Base-by-base conservation (phyloP, 2,797 vertebrate species). In the Sebastes iracundus region DNA sequence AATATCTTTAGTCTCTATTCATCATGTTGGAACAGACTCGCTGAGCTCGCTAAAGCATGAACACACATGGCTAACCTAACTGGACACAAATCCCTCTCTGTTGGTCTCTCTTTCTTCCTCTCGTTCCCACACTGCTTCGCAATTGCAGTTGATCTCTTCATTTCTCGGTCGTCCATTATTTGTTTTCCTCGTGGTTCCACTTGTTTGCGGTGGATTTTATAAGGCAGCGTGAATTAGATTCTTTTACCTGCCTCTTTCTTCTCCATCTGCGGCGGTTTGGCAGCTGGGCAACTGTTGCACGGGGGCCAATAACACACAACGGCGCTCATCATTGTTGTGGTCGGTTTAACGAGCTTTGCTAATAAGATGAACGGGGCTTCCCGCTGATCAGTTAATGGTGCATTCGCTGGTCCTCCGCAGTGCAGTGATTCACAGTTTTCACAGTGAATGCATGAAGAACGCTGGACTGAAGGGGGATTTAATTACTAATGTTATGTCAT, bases 1-100 rank as follows among this genome's bases (percentile, higher is more conserved):
- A 91, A 91, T 90, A 93, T 92, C 89, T 89, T 80, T 75, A 70
- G 77, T 88, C 86, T 86, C 70, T 61, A 84, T 89, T 90, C 87
- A 86, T 84, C 73, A 66, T 58, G 83, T 81, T 82, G 88, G 88
- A 88, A 87, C 82, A 88, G 77, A 84, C 69, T 82, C 46, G 38
- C 77, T 75, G 80, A 87, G 87, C 84, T 87, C 23, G 64, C 88
- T 71, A 83, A 88, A 83, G 85, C 83, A 77, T 73, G 79, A 87
- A 66, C 89, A 72, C 86, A 88, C 90, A 83, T 60, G 87, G 88
- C 79, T 65, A 88, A 86, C 88, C 82, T 72, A 60, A 80, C 85
- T 60, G 86, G 89, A 91, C 80, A 79, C 84, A 89, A 86, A 88
- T 85, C 88, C 83, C 79, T 61, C 82, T 75, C 75, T 68, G 62